Evolutionary conservation across 2,888 invertebrate species (phyloP), one percentile per base, ranked within the genome.

Genomic region (Drosophila rellima): DNA sequence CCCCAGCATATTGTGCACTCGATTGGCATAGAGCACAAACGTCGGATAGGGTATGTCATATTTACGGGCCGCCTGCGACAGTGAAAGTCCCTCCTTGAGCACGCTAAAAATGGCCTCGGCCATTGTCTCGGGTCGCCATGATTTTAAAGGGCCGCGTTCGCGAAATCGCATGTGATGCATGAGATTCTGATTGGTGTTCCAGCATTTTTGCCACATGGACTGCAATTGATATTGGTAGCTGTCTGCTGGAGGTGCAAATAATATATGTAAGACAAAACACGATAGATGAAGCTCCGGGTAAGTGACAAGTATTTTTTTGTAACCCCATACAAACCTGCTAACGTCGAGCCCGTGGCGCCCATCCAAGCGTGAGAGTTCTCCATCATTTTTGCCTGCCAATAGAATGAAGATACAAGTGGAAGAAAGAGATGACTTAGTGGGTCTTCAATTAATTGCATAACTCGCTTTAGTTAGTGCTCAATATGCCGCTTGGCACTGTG

Each of bases 21-120:
- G 94, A 92, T 98, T 98, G 69, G 98, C 98, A 92, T 98, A 98
- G 55, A 98, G 94, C 75, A 98, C 98, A 93, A 98, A 98, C 8
- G 98, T 98, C 78, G 98, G 98, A 93, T 98, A 98, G 56, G 98
- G 98, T 92, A 98, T 98, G 94, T 98, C 98, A 93, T 97, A 98
- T 93, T 97, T 98, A 87, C 98, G 94, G 18, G 98, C 98, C 0
- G 98, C 98, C 92, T 98, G 97, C 33, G 97, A 97, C 67, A 97
- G 93, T 4, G 97, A 97, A 66, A 97, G 94, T 17, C 97, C 97
- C 92, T 98, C 97, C 92, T 97, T 97, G 77, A 98, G 94, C 64
- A 98, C 97, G 89, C 97, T 97, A 93, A 97, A 97, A 87, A 98
- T 98, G 75, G 98, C 98, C 92, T 97, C 97, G 37, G 97, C 98